A percentile compares a stretch with the other conserved stretches of the same genome.
Evolutionary conservation across 2,888 invertebrate species (phyloP).

Genomic region (Dynastes grantii): DNA sequence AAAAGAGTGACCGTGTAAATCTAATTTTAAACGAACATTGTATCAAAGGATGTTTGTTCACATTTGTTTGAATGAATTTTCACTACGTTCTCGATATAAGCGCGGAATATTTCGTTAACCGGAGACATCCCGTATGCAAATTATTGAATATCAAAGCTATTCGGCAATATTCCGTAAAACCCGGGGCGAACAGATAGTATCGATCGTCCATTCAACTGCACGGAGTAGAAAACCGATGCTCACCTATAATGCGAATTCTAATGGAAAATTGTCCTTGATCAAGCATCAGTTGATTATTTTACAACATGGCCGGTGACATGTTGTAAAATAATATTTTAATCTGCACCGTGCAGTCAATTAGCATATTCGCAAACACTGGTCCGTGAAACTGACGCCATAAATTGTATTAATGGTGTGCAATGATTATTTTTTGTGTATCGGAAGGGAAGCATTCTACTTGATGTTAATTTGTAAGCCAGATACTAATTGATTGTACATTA

Average conservation of each 20-base stretch:
- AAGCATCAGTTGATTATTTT: slow-evolving; percentile 6
- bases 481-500: no score
- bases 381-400: not conserved
- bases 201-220: slow-evolving; percentile 31
- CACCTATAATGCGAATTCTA: slow-evolving; percentile 40
- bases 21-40: no score
- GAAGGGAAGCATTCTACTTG: no score
- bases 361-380: not conserved
- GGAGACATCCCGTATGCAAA: slow-evolving; percentile 21
- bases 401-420: no score
- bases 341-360: slow-evolving; percentile 23
- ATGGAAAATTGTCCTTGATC: slow-evolving; percentile 42
- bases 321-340: slow-evolving; percentile 17
- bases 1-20: no score
- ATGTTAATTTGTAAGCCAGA: no score
- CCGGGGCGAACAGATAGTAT: not conserved
- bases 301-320: not conserved
- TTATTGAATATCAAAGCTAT: slow-evolving; percentile 23
- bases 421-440: no score
- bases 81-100: not conserved
- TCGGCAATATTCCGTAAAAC: slow-evolving; percentile 18
- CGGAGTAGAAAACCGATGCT: slow-evolving; percentile 38
- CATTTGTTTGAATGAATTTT: slow-evolving; percentile 5
- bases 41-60: not conserved
- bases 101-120: not conserved